A percentile compares a stretch with the other conserved stretches of the same genome.
phyloP scores from a whole-genome alignment of 1,140 invertebrate genomes.

The Papilio aristodemus region DNA sequence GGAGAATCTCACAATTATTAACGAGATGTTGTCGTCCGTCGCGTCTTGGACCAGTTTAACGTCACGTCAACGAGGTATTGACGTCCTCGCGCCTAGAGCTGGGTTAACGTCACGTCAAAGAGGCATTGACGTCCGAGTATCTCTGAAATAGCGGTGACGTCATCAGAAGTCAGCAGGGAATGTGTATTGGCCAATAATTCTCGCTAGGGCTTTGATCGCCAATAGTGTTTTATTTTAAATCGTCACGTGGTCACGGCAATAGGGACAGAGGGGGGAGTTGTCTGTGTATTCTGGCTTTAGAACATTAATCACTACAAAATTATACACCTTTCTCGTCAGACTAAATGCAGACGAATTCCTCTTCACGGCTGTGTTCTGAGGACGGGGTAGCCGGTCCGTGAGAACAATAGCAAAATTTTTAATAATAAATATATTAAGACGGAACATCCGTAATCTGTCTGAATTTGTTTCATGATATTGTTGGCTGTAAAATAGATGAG shows the following conservation, averaged over 20 bases:
- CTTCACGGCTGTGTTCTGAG: too few species aligned
- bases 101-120: constrained; percentile 47
- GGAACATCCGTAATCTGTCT: background rate
- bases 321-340: background rate
- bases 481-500: background rate
- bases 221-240: constrained; percentile 48
- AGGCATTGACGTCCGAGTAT: constrained; percentile 55
- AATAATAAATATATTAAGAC: background rate
- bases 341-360: too few species aligned
- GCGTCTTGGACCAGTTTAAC: constrained; percentile 32
- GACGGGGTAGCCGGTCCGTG: too few species aligned
- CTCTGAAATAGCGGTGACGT: constrained; percentile 49
- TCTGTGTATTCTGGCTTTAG: background rate
- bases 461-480: background rate
- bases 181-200: constrained; percentile 41
- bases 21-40: constrained; percentile 5
- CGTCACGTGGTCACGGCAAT: constrained; percentile 36
- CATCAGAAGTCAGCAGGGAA: constrained; percentile 39
- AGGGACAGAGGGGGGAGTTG: background rate
- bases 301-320: background rate
- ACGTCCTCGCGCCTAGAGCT: constrained; percentile 45
- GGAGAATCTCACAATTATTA: constrained; percentile 2
- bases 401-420: background rate
- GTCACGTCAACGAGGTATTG: constrained; percentile 44
- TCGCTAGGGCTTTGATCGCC: constrained; percentile 41